Evolutionary conservation across 2,113 vertebrate species (phyloP).

Genomic region (Eretmochelys imbricata): DNA sequence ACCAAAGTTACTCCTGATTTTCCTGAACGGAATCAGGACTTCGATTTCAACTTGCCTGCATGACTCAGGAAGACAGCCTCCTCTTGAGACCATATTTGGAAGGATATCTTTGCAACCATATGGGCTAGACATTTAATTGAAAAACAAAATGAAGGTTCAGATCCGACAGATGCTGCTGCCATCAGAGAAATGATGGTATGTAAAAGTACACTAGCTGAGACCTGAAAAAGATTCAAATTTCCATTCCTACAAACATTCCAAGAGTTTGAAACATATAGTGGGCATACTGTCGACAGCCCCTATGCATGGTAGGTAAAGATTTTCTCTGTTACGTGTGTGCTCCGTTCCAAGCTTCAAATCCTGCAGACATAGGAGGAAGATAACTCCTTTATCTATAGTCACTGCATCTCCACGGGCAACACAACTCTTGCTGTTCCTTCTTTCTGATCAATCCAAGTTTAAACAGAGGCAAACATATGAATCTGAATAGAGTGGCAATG

Average conservation of each 20-base stretch:
- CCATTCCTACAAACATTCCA: constrained; percentile 24
- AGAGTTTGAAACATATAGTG: constrained; percentile 20
- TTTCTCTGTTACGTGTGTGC: rapidly evolving
- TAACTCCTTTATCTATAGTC: background rate
- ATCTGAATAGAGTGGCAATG: constrained; percentile 46
- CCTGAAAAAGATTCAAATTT: constrained; percentile 41
- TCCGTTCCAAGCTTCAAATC: background rate
- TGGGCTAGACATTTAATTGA: background rate
- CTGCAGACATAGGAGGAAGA: background rate
- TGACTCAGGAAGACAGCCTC: background rate
- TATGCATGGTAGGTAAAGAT: background rate
- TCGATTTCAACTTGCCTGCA: background rate
- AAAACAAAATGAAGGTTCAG: constrained; percentile 33
- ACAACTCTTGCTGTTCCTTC: background rate
- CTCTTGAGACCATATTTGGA: background rate
- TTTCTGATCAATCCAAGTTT: constrained; percentile 56
- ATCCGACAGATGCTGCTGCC: background rate
- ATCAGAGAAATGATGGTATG: constrained; percentile 2
- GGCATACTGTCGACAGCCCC: background rate
- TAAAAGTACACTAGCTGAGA: background rate
- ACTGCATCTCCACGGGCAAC: background rate
- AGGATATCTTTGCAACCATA: background rate
- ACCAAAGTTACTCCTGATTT: constrained; percentile 7
- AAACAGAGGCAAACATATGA: constrained; percentile 48
- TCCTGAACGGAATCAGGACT: background rate